Conservation (phyloP, 2,797 vertebrate genomes). For the Hypotaenidia okinawae region DNA sequence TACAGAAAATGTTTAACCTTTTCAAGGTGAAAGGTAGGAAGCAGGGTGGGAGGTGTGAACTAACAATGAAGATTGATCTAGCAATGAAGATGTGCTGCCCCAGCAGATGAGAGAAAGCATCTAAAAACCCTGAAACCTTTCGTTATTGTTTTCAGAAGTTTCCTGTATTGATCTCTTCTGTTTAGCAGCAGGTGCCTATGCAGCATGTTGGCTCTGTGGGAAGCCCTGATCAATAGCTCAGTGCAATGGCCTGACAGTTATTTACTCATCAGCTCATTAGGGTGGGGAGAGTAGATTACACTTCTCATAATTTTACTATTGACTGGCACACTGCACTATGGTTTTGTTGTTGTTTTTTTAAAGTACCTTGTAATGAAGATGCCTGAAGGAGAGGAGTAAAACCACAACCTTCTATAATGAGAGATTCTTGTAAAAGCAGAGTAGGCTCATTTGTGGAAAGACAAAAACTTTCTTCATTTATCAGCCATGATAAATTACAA, state of each 20-base stretch:
- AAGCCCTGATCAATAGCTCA: slow-evolving; percentile 19
- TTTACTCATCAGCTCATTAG: slow-evolving; percentile 65
- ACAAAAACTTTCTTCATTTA: background rate
- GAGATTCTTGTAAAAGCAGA: background rate
- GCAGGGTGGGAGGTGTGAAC: background rate
- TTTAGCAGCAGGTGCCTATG: background rate
- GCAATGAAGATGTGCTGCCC: background rate
- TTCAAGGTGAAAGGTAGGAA: background rate
- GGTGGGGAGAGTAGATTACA: slow-evolving; percentile 49
- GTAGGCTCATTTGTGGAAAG: background rate
- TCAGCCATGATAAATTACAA: background rate
- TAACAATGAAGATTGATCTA: background rate
- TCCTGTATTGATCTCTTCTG: slow-evolving; percentile 13
- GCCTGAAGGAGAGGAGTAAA: background rate
- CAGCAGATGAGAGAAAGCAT: background rate
- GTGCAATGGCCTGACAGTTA: slow-evolving; percentile 34
- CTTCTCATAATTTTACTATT: slow-evolving; percentile 39
- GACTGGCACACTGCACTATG: background rate
- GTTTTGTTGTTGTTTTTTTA: background rate
- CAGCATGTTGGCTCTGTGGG: background rate
- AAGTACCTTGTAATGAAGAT: background rate
- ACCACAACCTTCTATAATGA: background rate
- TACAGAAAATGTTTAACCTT: background rate
- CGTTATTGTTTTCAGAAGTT: background rate
- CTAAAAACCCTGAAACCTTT: background rate